Percentiles rank a stretch among this genome's conserved stretches.
These are phyloP conservation scores for Drosophila aldrichi DNA, from an alignment of 2,888 invertebrate species.

Conservation along the genomic window DNA sequence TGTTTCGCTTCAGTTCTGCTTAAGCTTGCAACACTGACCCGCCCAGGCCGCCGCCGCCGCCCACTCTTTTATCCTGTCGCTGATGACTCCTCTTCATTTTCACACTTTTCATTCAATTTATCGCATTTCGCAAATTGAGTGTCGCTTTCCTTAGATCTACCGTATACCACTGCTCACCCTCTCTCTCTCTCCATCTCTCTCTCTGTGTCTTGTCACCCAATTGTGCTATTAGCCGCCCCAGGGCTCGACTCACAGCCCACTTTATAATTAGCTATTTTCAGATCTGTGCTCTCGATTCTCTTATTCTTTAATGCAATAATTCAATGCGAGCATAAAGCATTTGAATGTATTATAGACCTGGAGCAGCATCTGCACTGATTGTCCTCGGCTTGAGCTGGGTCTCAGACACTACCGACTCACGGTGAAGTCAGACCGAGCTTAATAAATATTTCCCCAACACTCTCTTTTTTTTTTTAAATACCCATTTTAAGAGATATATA, in stretches of 20 bases:
- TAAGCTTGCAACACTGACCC: conserved; percentile 38
- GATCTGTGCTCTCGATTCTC: conserved; percentile 25
- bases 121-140: conserved; percentile 80
- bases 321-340: conserved; percentile 13
- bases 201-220: conserved; percentile 26
- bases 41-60: neutral
- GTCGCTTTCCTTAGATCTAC: conserved; percentile 69
- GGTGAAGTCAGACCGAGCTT: neutral
- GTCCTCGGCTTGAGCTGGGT: neutral
- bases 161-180: neutral
- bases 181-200: neutral
- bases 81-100: conserved; percentile 80
- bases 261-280: conserved; percentile 50
- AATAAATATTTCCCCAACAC: neutral
- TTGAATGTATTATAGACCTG: neutral
- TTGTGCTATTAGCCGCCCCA: conserved; percentile 22
- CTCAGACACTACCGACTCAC: neutral
- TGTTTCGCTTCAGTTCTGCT: conserved; percentile 47
- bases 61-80: conserved; percentile 8
- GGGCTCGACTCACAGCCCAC: conserved; percentile 1
- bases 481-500: neutral
- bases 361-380: neutral
- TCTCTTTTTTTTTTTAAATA: neutral
- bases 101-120: conserved; percentile 81
- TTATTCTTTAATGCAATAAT: conserved; percentile 19